A percentile compares a stretch with the other conserved stretches of the same genome.
These are phyloP conservation scores for Orestias chungarensis DNA, from an alignment of 2,797 vertebrate species.

Conservation along the genomic window DNA sequence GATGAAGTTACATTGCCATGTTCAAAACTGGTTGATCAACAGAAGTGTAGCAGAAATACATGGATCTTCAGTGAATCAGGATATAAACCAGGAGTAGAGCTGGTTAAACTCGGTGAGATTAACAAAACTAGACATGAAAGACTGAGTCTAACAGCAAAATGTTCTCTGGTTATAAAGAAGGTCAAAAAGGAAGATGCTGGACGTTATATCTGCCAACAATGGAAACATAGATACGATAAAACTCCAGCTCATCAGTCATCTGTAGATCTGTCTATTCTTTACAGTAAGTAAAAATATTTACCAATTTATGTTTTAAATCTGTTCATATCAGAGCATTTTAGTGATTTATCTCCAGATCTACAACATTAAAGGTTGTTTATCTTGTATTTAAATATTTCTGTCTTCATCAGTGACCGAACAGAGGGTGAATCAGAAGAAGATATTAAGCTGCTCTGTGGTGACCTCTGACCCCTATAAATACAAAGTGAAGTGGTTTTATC, in stretches of 20 bases:
- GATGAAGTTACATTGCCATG: slow-evolving; percentile 3
- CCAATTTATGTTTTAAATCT: slow-evolving; percentile 5
- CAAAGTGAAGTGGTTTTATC: not conserved
- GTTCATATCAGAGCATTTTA: not conserved
- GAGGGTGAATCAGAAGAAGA: not conserved
- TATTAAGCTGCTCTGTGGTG: not conserved
- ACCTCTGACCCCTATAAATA: not conserved
- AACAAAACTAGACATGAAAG: not conserved
- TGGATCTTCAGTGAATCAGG: not conserved
- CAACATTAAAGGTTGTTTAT: not conserved
- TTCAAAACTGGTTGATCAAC: not conserved
- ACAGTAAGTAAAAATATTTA: slow-evolving; percentile 4
- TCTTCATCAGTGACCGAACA: slow-evolving; percentile 1
- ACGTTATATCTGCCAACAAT: not conserved
- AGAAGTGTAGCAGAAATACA: not conserved
- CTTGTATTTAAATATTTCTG: not conserved
- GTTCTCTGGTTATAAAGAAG: slow-evolving; percentile 18
- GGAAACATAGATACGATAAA: fast-evolving
- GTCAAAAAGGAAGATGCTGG: not conserved
- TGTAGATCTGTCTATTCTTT: not conserved
- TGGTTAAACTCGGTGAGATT: not conserved
- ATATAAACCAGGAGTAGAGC: fast-evolving
- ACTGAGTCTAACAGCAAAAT: not conserved
- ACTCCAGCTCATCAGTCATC: not conserved
- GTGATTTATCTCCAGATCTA: not conserved